Evolutionary conservation across 2,113 vertebrate species (phyloP), one percentile per base, ranked within the genome.

Genomic region (Cyanoderma ruficeps): DNA sequence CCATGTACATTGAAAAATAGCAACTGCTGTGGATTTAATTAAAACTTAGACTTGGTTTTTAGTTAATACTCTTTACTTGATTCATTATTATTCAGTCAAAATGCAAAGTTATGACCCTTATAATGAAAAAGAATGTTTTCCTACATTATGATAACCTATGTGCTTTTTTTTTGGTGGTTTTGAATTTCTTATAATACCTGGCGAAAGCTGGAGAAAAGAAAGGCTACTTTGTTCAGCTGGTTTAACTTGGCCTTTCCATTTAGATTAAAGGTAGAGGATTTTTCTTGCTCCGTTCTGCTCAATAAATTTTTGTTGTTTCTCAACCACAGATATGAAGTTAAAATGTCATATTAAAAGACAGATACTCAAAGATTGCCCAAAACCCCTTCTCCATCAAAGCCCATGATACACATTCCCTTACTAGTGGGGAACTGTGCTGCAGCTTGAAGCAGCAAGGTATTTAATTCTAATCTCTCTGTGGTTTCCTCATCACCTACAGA

Each of bases 21-120:
- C 67, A 94, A 96, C 42, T 94, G 65, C 76, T 92, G 83, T 59
- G 85, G 57, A 91, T 92, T 96, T 97, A 96, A 97, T 93, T 93
- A 95, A 97, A 95, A 79, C 67, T 90, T 79, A 87, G 50, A 83
- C 60, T 82, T 94, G 90, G 76, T 70, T 92, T 95, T 97, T 72
- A 90, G 86, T 93, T 93, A 96, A 89, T 68, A 79, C 22, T 90
- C 80, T 44, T 69, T 59, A 89, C 12, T 96, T 75, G 71, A 97
- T 96, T 95, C 86, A 94, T 93, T 95, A 83, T 52, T 89, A 88
- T 94, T 97, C 89, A 94, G 22, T 74, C 47, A 81, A 82, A 50
- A 91, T 59, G 39, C 41, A 94, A 88, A 89, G 88, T 85, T 82
- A 80, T 22, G 57, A 92, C 42, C 23, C 33, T 52, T 46, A 61